Percentiles rank a stretch among this genome's conserved stretches.
phyloP scores from a whole-genome alignment of 2,888 invertebrate species.

The Perdita meconis region DNA sequence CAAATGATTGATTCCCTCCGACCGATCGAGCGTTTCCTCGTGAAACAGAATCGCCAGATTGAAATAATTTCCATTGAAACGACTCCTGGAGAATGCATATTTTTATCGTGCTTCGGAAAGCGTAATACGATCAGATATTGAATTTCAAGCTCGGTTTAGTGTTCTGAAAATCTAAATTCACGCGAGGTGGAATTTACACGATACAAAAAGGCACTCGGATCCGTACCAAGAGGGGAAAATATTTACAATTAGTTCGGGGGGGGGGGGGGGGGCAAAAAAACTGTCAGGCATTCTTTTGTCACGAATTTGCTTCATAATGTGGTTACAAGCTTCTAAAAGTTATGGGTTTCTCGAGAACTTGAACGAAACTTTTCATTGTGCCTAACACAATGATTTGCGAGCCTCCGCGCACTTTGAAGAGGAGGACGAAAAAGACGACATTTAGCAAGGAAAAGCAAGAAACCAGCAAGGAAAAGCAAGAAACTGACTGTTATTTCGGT shows the following conservation, averaged over 20 bases:
- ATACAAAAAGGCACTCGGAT: background rate
- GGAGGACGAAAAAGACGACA: background rate
- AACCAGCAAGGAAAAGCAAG: background rate
- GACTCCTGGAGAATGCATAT: background rate
- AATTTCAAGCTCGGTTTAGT: background rate
- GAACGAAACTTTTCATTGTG: constrained; percentile 51
- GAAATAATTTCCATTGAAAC: constrained; percentile 13
- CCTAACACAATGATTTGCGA: constrained; percentile 41
- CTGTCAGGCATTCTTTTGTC: constrained; percentile 23
- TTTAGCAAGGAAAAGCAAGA: constrained; percentile 10
- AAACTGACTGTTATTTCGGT: background rate
- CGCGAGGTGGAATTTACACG: background rate
- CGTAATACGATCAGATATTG: background rate
- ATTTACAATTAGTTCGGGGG: background rate
- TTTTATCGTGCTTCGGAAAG: background rate
- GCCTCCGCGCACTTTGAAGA: constrained; percentile 10
- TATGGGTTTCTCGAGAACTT: constrained; percentile 40
- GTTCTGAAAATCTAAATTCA: background rate
- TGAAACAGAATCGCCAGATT: background rate
- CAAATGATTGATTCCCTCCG: background rate
- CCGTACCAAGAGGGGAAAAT: background rate
- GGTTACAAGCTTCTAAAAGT: constrained; percentile 17
- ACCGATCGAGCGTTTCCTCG: background rate
- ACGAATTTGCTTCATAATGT: constrained; percentile 46
- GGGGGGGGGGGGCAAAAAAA: too few relatives aligned